Percentiles rank a stretch among this genome's conserved stretches.
These are phyloP conservation scores for Nebria salina DNA, from an alignment of 2,888 invertebrate genomes.

Conservation along the genomic window DNA sequence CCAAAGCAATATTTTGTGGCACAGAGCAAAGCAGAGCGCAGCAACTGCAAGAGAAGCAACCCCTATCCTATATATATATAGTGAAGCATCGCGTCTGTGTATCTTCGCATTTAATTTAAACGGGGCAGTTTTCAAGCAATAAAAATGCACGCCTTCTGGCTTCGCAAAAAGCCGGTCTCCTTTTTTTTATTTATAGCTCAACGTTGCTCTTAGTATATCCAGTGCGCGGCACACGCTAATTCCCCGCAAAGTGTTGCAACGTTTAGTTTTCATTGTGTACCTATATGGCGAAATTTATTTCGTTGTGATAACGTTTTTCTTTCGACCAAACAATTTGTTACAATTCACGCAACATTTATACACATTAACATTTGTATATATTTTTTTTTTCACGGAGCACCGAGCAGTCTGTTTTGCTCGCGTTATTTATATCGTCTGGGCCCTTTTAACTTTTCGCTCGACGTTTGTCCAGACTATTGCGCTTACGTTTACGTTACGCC, in stretches of 20 bases:
- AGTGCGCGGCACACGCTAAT: constrained; percentile 48
- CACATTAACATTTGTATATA: constrained; percentile 61
- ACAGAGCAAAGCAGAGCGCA: constrained; percentile 9
- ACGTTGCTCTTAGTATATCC: constrained; percentile 48
- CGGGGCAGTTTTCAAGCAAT: constrained; percentile 64
- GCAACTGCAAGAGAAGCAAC: constrained; percentile 14
- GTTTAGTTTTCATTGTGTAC: constrained; percentile 13
- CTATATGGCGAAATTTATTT: constrained; percentile 26
- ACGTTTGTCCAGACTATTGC: constrained; percentile 30
- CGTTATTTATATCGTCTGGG: constrained; percentile 62
- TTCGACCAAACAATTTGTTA: constrained; percentile 61
- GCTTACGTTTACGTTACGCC: constrained; percentile 8
- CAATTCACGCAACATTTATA: constrained; percentile 62
- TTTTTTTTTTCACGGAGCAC: constrained; percentile 49
- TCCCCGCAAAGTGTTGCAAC: constrained; percentile 9
- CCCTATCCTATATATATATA: background rate
- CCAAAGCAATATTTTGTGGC: constrained; percentile 30
- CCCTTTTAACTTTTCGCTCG: constrained; percentile 57
- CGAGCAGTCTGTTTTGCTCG: constrained; percentile 48
- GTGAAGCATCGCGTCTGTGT: constrained; percentile 47
- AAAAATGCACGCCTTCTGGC: constrained; percentile 65
- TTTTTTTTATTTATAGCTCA: constrained; percentile 62
- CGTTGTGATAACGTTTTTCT: constrained; percentile 61
- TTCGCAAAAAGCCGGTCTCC: constrained; percentile 60
- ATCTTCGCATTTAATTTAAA: constrained; percentile 65